phyloP scores from a whole-genome alignment of 2,113 vertebrate genomes.

The Caranx ignobilis region DNA sequence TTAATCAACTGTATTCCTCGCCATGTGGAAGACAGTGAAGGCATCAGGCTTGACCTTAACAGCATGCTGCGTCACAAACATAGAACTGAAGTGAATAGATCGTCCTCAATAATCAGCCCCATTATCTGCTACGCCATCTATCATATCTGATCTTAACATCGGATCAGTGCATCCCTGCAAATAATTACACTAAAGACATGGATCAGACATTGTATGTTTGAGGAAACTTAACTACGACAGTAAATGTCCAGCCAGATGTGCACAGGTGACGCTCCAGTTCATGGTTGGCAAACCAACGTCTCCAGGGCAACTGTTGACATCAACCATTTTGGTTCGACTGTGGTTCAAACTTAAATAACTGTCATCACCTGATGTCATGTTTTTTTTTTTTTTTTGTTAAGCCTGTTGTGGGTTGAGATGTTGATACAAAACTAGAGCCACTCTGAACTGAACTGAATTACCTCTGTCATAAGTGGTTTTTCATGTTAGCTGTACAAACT shows the following conservation, averaged over 20 bases:
- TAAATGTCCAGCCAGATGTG: not conserved
- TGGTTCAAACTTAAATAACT: not conserved
- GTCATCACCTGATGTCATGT: not conserved
- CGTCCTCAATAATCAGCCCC: no score
- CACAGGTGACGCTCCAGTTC: no score
- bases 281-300: not conserved
- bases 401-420: no score
- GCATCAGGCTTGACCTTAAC: no score
- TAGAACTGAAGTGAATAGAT: no score
- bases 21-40: no score
- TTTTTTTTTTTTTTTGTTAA: not conserved
- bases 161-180: not conserved
- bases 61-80: no score
- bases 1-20: no score
- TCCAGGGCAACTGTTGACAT: not conserved
- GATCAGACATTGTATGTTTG: not conserved
- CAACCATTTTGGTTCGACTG: not conserved
- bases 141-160: no score
- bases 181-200: not conserved
- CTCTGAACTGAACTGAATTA: not conserved
- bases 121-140: no score
- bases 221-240: not conserved
- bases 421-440: not conserved
- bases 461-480: no score
- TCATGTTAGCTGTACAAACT: no score